Percentiles rank a stretch among this genome's conserved stretches.
phyloP scores from a whole-genome alignment of 2,113 vertebrate genomes.

The Galbula dea region DNA sequence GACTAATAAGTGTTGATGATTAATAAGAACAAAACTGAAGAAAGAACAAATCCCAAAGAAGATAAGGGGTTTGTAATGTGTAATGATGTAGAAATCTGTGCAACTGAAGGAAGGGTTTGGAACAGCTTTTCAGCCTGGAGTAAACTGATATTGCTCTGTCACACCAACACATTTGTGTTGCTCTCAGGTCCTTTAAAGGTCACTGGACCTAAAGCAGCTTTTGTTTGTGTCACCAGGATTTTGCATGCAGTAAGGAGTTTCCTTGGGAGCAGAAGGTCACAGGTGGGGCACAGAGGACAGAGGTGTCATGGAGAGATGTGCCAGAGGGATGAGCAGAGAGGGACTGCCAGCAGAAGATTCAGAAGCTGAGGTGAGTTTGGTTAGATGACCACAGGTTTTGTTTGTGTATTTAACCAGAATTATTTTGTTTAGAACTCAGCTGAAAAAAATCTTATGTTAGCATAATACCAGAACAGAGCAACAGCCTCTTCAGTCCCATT shows the following conservation, averaged over 20 bases:
- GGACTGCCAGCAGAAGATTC: not conserved
- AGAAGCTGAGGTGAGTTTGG: not conserved
- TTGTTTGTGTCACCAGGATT: not conserved
- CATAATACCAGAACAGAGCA: not conserved
- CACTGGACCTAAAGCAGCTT: not conserved
- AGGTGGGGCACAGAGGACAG: not conserved
- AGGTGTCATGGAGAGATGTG: not conserved
- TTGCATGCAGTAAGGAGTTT: not conserved
- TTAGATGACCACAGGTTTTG: not conserved
- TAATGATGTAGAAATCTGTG: not conserved
- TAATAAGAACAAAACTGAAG: not conserved
- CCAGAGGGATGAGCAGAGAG: not conserved
- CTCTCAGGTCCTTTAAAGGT: not conserved
- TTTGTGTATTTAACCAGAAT: not conserved
- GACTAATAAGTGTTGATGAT: not conserved
- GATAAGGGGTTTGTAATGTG: not conserved
- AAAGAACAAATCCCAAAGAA: not conserved
- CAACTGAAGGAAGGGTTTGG: not conserved
- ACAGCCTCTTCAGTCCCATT: not conserved
- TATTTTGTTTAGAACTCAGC: not conserved
- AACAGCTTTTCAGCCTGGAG: not conserved
- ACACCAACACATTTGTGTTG: not conserved
- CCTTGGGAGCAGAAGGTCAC: not conserved
- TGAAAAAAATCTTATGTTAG: not conserved
- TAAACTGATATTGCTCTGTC: not conserved